These are phyloP conservation scores for Masticophis lateralis DNA, from an alignment of 2,797 vertebrate species.

Conservation along the genomic window DNA sequence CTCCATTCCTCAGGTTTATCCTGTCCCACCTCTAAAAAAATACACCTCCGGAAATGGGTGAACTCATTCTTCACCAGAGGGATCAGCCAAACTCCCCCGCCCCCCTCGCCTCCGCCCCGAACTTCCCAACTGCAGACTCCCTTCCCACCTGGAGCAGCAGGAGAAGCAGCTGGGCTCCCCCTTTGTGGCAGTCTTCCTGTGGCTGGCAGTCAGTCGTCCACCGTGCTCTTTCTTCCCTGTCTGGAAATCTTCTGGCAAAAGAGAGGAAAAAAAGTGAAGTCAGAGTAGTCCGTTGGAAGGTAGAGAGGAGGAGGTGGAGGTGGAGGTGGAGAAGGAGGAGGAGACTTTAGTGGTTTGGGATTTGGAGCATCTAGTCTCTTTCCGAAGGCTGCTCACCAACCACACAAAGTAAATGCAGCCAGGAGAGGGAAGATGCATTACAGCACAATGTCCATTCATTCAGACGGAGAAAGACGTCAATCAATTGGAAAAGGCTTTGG, in stretches of 20 bases:
- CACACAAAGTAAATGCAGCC: neutral
- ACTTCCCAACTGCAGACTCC: neutral
- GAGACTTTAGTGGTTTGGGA: constrained; percentile 43
- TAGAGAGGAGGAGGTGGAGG: constrained; percentile 30
- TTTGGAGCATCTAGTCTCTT: neutral
- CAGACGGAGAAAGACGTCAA: neutral
- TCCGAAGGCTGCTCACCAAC: neutral
- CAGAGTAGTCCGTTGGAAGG: constrained; percentile 47
- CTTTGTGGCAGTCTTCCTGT: neutral
- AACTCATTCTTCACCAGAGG: neutral
- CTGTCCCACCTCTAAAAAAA: neutral
- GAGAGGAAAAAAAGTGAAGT: constrained; percentile 39
- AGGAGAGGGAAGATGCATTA: neutral
- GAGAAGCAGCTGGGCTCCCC: neutral
- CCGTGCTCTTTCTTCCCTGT: neutral
- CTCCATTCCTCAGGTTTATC: neutral
- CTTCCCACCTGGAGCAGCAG: constrained; percentile 55
- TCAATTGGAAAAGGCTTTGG: neutral
- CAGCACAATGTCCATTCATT: neutral
- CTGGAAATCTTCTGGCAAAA: constrained; percentile 32
- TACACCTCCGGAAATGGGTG: neutral
- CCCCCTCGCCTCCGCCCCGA: neutral
- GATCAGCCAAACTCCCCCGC: neutral
- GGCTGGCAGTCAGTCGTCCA: neutral
- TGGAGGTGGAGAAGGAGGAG: constrained; percentile 58